Conservation (phyloP, 2,797 vertebrate genomes). For the Poeciliopsis turneri region DNA sequence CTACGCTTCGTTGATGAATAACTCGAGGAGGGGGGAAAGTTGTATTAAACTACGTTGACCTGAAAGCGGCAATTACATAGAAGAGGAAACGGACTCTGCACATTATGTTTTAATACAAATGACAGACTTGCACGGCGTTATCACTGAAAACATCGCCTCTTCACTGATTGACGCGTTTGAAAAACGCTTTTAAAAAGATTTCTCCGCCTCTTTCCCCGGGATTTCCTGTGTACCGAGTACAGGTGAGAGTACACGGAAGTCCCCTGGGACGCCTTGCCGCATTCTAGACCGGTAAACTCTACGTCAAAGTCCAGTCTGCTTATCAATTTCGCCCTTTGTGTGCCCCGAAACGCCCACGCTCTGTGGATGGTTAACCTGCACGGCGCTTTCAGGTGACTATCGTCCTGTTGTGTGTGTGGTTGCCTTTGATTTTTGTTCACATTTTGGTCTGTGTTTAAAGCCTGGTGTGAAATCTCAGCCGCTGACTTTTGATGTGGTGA, state of each 20-base stretch:
- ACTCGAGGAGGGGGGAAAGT: slow-evolving; percentile 8
- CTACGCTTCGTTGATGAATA: slow-evolving; percentile 21
- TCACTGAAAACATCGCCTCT: not conserved
- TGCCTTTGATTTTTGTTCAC: not conserved
- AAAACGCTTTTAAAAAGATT: not conserved
- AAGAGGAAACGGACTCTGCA: rapidly evolving
- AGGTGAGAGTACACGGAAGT: slow-evolving; percentile 71
- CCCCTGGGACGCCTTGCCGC: not conserved
- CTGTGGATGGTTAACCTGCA: slow-evolving; percentile 7
- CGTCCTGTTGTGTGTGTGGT: not conserved
- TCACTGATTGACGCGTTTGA: not conserved
- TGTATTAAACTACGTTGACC: not conserved
- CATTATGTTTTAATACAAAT: not conserved
- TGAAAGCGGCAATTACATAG: not conserved
- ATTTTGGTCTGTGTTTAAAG: not conserved
- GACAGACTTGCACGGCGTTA: slow-evolving; percentile 1
- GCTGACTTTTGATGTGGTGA: slow-evolving; percentile 57
- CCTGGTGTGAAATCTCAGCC: slow-evolving; percentile 10
- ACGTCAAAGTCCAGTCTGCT: slow-evolving; percentile 69
- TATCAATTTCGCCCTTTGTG: slow-evolving; percentile 27
- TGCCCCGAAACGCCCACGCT: slow-evolving; percentile 40
- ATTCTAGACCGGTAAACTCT: slow-evolving; percentile 2
- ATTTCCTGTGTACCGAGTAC: not conserved
- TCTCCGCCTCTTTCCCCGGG: not conserved
- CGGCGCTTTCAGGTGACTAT: slow-evolving; percentile 28